Conservation (phyloP, 2,113 vertebrate species). For the Anthoscopus minutus region DNA sequence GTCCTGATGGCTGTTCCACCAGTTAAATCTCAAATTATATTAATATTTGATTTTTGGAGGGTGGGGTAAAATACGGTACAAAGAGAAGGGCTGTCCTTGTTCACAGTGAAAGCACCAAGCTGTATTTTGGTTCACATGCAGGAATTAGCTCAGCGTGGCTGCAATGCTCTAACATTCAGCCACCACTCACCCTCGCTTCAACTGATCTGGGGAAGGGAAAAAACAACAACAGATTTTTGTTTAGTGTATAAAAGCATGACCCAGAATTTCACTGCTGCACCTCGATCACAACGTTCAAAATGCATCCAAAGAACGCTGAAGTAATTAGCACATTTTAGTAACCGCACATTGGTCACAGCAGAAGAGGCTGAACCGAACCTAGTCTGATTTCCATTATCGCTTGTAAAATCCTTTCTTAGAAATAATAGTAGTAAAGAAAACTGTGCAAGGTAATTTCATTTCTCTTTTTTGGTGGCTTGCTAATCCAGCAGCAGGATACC, state of each 20-base stretch:
- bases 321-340: slow-evolving; percentile 53
- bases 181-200: slow-evolving; percentile 35
- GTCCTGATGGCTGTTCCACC: slow-evolving; percentile 80
- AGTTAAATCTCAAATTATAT: slow-evolving; percentile 85
- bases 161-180: not conserved
- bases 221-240: not conserved
- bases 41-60: slow-evolving; percentile 81
- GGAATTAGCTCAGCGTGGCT: slow-evolving; percentile 44
- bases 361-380: slow-evolving; percentile 37
- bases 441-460: not conserved
- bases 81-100: slow-evolving; percentile 43
- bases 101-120: slow-evolving; percentile 26
- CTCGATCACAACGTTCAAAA: not conserved
- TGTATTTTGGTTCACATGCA: slow-evolving; percentile 25
- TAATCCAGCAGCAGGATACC: not conserved
- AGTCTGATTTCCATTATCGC: slow-evolving; percentile 23
- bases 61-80: slow-evolving; percentile 59
- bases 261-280: slow-evolving; percentile 23
- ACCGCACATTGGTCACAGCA: slow-evolving; percentile 35
- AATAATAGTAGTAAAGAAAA: slow-evolving; percentile 32
- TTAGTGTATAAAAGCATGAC: slow-evolving; percentile 31
- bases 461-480: not conserved
- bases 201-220: not conserved
- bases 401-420: slow-evolving; percentile 31
- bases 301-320: not conserved